A percentile compares a stretch with the other conserved stretches of the same genome.
Conservation (phyloP, 2,888 invertebrate species). For the Campoplex nolae region DNA sequence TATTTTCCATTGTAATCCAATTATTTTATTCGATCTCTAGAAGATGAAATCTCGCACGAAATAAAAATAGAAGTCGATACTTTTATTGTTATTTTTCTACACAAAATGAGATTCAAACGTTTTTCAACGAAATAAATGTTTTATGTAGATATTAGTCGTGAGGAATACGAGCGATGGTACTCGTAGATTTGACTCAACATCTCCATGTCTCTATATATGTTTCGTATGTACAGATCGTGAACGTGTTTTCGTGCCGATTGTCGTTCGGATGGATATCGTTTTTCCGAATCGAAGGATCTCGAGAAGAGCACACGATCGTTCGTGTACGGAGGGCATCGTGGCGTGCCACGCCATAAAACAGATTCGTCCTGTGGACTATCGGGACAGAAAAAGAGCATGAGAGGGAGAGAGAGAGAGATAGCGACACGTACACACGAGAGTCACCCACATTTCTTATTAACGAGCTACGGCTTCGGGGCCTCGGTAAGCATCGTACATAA, state of each 20-base stretch:
- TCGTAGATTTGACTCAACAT: slow-evolving; percentile 33
- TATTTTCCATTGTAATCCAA: not conserved
- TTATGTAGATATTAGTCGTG: slow-evolving; percentile 41
- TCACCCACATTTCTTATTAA: slow-evolving; percentile 64
- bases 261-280: slow-evolving; percentile 57
- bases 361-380: slow-evolving; percentile 35
- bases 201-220: slow-evolving; percentile 31
- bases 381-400: slow-evolving; percentile 9
- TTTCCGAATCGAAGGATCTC: slow-evolving; percentile 57
- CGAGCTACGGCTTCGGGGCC: slow-evolving; percentile 30
- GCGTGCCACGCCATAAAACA: slow-evolving; percentile 43
- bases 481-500: slow-evolving; percentile 30
- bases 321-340: slow-evolving; percentile 27
- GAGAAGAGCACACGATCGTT: slow-evolving; percentile 38
- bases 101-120: not conserved
- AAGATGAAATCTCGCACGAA: not conserved
- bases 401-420: slow-evolving; percentile 1
- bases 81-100: not conserved
- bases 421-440: slow-evolving; percentile 39
- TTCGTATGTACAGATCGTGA: slow-evolving; percentile 49
- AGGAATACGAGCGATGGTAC: slow-evolving; percentile 38
- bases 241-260: slow-evolving; percentile 56
- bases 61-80: not conserved
- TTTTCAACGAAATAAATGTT: slow-evolving; percentile 20
- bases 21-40: not conserved